These are phyloP conservation scores for Drosophila cardini DNA, from an alignment of 1,140 invertebrate genomes.

Conservation along the genomic window DNA sequence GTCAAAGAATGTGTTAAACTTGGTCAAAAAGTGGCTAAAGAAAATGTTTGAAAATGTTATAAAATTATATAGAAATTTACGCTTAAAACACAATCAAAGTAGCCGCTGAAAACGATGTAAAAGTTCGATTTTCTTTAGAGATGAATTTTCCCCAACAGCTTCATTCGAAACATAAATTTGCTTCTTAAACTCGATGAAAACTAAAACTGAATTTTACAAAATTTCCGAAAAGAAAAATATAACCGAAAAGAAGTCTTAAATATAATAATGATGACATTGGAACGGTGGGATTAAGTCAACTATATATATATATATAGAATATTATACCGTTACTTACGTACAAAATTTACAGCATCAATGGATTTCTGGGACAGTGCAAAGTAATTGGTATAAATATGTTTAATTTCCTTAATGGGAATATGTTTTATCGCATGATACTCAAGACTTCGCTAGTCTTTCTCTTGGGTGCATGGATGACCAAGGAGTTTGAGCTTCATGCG, in stretches of 20 bases:
- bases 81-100: not conserved
- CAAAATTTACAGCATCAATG: conserved; percentile 13
- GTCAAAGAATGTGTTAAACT: conserved; percentile 10
- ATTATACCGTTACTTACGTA: not conserved
- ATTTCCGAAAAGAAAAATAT: not conserved
- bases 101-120: not conserved
- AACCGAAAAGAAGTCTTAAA: not conserved
- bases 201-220: not conserved
- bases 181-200: not conserved
- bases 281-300: not conserved
- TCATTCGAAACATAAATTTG: conserved; percentile 1
- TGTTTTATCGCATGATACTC: conserved; percentile 20
- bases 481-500: conserved; percentile 5
- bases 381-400: not conserved
- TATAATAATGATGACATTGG: not conserved
- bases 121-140: not conserved
- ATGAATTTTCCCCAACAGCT: not conserved
- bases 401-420: conserved; percentile 7
- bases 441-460: conserved; percentile 29
- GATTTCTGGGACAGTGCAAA: not conserved
- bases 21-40: too few species aligned
- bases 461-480: conserved; percentile 20
- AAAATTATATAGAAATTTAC: too few species aligned
- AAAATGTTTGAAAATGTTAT: too few species aligned
- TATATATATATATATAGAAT: not conserved